Percentiles rank a stretch among this genome's conserved stretches.
phyloP scores from a whole-genome alignment of 2,113 vertebrate species.

The Glaucidium brasilianum region DNA sequence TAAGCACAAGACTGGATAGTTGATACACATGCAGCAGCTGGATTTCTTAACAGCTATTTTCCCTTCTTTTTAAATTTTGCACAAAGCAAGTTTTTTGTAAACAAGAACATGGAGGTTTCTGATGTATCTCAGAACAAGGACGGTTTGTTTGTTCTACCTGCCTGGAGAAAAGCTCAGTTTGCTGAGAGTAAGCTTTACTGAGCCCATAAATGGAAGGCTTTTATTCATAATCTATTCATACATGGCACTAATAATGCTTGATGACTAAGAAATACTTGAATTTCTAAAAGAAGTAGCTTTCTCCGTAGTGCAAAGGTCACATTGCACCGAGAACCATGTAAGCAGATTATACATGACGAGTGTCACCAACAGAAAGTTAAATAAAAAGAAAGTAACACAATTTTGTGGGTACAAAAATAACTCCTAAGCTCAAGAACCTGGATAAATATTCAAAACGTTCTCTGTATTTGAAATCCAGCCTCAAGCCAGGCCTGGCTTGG shows the following conservation, averaged over 20 bases:
- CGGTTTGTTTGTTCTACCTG: not conserved
- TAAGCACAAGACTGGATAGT: not conserved
- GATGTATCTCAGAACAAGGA: not conserved
- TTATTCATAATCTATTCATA: not conserved
- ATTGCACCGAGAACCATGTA: not conserved
- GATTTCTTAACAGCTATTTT: not conserved
- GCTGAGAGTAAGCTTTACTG: not conserved
- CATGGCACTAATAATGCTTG: not conserved
- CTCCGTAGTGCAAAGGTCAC: not conserved
- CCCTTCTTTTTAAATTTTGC: not conserved
- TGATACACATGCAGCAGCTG: not conserved
- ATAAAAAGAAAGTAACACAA: not conserved
- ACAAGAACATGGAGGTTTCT: not conserved
- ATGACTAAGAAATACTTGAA: not conserved
- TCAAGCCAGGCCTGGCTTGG: not conserved
- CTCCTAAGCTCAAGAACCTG: not conserved
- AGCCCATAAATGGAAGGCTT: not conserved
- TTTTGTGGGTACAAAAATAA: not conserved
- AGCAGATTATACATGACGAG: not conserved
- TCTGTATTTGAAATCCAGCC: not conserved
- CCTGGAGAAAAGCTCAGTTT: not conserved
- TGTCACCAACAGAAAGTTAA: not conserved
- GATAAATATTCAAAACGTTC: not conserved
- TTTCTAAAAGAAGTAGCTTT: not conserved
- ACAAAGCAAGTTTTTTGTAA: not conserved